Evolutionary conservation across 2,797 vertebrate species (phyloP).

Genomic region (Falco novaeseelandiae): DNA sequence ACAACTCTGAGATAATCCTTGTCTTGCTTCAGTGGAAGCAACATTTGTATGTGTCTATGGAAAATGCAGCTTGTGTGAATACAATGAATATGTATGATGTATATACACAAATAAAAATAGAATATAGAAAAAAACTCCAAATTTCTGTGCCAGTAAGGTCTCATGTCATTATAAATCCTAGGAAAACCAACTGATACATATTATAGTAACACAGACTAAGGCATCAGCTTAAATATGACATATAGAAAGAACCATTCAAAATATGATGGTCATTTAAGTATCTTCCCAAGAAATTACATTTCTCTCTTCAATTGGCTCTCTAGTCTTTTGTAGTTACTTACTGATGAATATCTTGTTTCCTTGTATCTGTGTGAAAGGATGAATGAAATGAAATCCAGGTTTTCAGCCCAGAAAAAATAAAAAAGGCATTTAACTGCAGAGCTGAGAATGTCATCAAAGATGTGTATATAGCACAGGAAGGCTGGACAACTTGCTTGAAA

Average conservation of each 20-base stretch:
- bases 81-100: background rate
- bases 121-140: background rate
- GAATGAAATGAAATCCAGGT: background rate
- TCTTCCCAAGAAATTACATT: slow-evolving; percentile 1
- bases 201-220: background rate
- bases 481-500: background rate
- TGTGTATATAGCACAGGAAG: background rate
- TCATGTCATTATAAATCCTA: background rate
- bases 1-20: background rate
- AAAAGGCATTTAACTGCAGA: background rate
- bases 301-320: background rate
- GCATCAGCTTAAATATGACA: background rate
- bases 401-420: background rate
- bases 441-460: background rate
- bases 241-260: slow-evolving; percentile 19
- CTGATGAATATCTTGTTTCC: background rate
- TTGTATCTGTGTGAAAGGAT: background rate
- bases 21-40: background rate
- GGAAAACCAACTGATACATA: background rate
- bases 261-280: background rate
- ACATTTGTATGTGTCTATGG: background rate
- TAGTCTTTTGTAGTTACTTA: background rate
- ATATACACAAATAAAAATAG: background rate
- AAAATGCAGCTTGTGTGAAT: background rate
- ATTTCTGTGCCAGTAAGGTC: background rate